phyloP scores from a whole-genome alignment of 2,888 invertebrate genomes.

The Drosophila rellima region DNA sequence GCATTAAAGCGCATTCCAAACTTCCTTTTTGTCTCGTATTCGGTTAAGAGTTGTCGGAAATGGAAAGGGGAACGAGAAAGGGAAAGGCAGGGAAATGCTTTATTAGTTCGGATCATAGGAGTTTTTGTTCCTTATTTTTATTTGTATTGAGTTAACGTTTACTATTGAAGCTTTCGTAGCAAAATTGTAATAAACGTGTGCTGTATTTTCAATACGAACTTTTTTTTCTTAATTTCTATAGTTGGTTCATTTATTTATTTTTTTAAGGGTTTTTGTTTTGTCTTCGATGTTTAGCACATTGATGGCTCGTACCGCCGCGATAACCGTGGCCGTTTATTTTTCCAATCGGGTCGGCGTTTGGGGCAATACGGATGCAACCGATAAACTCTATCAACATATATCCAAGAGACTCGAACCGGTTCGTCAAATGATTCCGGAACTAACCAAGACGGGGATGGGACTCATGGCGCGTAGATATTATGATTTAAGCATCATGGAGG shows the following conservation, averaged over 20 bases:
- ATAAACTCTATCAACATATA: constrained; percentile 22
- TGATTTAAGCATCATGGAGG: constrained; percentile 30
- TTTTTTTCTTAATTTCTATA: background rate
- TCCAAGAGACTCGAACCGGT: constrained; percentile 17
- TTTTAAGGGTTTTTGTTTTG: background rate
- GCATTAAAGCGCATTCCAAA: constrained; percentile 35
- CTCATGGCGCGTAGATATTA: constrained; percentile 5
- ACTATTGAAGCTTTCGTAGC: constrained; percentile 1
- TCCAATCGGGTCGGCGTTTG: constrained; percentile 35
- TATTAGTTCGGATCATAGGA: constrained; percentile 6
- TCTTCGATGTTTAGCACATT: constrained; percentile 30
- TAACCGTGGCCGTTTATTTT: constrained; percentile 40
- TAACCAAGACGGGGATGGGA: constrained; percentile 1
- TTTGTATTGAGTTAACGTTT: background rate
- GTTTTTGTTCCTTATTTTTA: background rate
- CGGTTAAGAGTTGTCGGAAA: background rate
- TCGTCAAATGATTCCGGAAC: constrained; percentile 12
- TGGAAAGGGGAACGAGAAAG: background rate
- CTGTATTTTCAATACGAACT: background rate
- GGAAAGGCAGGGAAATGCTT: constrained; percentile 4
- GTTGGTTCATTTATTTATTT: background rate
- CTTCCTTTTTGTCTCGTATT: background rate
- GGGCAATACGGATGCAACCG: constrained; percentile 38
- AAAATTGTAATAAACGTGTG: constrained; percentile 7
- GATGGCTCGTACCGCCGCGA: constrained; percentile 32